A percentile compares a stretch with the other conserved stretches of the same genome.
Conservation (phyloP, 2,113 vertebrate genomes). For the Caranx melampygus region DNA sequence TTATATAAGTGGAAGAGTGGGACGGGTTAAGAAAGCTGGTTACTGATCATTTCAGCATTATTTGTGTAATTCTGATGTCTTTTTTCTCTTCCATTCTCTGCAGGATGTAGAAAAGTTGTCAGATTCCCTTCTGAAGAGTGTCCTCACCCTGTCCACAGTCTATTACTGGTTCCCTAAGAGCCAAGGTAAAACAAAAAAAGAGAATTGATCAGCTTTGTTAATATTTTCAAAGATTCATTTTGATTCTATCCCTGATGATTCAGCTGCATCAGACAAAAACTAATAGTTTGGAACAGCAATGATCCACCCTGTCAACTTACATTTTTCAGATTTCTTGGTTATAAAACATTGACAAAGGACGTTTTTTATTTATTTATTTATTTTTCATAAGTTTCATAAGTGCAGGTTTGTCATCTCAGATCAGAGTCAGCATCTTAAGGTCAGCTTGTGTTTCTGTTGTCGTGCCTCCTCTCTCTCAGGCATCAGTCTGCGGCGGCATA, state of each 20-base stretch:
- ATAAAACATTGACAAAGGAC: too few relatives aligned
- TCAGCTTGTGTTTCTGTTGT: not conserved
- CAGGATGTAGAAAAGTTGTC: slow-evolving; percentile 86
- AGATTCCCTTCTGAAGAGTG: slow-evolving; percentile 83
- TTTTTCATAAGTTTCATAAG: too few relatives aligned
- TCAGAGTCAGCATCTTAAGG: not conserved
- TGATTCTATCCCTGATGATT: not conserved
- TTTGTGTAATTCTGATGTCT: not conserved
- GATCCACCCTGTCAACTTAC: not conserved
- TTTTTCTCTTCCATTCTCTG: not conserved
- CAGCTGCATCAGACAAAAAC: not conserved
- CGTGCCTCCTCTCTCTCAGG: slow-evolving; percentile 77
- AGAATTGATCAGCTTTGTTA: too few relatives aligned
- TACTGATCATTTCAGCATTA: too few relatives aligned
- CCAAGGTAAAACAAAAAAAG: slow-evolving; percentile 82
- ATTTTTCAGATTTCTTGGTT: not conserved
- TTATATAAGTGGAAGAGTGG: too few relatives aligned
- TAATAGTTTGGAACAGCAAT: not conserved
- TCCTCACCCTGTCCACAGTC: slow-evolving; percentile 84
- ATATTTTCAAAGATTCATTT: too few relatives aligned
- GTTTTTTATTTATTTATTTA: too few relatives aligned
- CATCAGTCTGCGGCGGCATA: slow-evolving; percentile 86
- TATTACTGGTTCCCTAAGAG: slow-evolving; percentile 93
- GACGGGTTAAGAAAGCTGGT: too few relatives aligned
- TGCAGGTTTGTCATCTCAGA: too few relatives aligned